These are phyloP conservation scores for Choloepus didactylus DNA, from an alignment of 2,797 vertebrate genomes.

Conservation along the genomic window DNA sequence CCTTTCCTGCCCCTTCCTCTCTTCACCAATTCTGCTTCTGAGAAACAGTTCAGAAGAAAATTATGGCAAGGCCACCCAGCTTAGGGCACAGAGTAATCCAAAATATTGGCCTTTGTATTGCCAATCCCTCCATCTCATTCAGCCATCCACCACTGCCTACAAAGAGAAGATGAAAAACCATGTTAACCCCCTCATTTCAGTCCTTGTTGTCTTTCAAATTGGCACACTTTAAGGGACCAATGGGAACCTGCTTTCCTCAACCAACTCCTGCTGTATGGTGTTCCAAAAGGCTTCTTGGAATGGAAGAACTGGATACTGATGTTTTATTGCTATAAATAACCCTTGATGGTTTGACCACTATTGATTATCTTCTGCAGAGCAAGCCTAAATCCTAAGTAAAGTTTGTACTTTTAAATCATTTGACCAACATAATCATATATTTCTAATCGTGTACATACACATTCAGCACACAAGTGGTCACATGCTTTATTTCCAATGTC, in stretches of 20 bases:
- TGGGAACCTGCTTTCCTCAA: background rate
- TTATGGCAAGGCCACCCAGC: background rate
- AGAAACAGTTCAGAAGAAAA: slow-evolving; percentile 43
- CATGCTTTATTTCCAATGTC: slow-evolving; percentile 37
- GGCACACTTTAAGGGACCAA: background rate
- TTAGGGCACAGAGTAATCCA: background rate
- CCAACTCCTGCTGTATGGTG: background rate
- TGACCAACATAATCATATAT: background rate
- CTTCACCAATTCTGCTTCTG: background rate
- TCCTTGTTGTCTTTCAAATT: background rate
- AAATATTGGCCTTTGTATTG: background rate
- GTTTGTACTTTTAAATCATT: slow-evolving; percentile 26
- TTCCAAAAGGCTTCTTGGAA: background rate
- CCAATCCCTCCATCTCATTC: background rate
- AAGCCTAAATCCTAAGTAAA: background rate
- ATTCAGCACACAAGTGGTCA: background rate
- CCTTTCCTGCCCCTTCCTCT: background rate
- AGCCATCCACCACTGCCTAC: background rate
- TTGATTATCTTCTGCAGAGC: background rate
- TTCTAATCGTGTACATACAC: slow-evolving; percentile 28
- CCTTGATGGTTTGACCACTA: background rate
- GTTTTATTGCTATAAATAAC: background rate
- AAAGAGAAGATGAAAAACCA: slow-evolving; percentile 4
- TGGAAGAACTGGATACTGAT: background rate
- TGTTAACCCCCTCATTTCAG: background rate